These are phyloP conservation scores for Dromaius novaehollandiae DNA, from an alignment of 2,113 vertebrate species.

Conservation along the genomic window DNA sequence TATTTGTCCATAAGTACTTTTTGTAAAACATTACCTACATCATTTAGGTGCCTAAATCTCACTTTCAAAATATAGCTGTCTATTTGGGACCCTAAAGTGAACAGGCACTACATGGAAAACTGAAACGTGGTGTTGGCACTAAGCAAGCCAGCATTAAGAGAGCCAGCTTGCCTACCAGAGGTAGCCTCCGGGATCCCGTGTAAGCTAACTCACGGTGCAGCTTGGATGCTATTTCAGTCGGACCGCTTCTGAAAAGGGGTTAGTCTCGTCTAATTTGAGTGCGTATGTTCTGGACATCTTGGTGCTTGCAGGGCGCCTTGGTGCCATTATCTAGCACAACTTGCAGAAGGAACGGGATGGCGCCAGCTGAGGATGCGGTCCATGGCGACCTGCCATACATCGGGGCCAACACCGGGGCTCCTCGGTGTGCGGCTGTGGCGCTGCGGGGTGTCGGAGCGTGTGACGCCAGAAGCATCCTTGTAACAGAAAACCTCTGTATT, in stretches of 20 bases:
- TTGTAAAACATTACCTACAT: background rate
- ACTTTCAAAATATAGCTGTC: background rate
- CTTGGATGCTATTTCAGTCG: background rate
- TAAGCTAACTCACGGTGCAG: background rate
- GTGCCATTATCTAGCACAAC: background rate
- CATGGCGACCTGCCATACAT: background rate
- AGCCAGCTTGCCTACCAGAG: background rate
- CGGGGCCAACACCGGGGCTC: background rate
- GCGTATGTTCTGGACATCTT: background rate
- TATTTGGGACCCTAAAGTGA: background rate
- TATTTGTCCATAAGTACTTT: background rate
- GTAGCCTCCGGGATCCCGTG: background rate
- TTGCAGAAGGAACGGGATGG: background rate
- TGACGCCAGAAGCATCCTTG: fast-evolving
- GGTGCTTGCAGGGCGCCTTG: background rate
- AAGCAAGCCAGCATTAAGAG: background rate
- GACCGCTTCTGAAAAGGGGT: background rate
- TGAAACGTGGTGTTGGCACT: background rate
- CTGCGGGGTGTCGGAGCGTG: background rate
- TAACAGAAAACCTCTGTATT: slow-evolving; percentile 20
- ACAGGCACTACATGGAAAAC: background rate
- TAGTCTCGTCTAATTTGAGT: background rate
- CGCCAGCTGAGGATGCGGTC: background rate
- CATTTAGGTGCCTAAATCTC: background rate
- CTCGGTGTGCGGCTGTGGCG: background rate